These are phyloP conservation scores for Iphiclides podalirius DNA, from an alignment of 2,888 invertebrate species.

Conservation along the genomic window DNA sequence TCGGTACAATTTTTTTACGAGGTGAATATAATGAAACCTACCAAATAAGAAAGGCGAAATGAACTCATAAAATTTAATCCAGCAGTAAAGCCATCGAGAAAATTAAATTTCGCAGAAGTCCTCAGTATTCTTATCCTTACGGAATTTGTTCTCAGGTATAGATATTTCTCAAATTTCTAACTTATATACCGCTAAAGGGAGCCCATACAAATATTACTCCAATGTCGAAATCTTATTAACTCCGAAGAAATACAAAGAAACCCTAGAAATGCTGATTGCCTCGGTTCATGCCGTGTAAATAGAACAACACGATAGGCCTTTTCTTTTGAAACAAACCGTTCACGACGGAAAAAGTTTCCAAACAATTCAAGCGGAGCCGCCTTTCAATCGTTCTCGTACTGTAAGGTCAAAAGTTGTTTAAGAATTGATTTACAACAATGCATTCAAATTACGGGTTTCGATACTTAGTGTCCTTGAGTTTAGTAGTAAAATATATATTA, in stretches of 20 bases:
- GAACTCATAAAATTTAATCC: conserved; percentile 11
- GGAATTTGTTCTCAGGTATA: conserved; percentile 6
- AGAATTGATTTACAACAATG: no score
- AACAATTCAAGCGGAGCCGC: not conserved
- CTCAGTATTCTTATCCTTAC: conserved; percentile 2
- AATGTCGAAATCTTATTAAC: conserved; percentile 45
- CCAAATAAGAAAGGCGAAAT: not conserved
- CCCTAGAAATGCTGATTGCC: conserved; percentile 33
- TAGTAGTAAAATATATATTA: no score
- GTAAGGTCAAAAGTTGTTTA: not conserved
- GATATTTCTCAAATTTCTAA: conserved; percentile 19
- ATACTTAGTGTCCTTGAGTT: no score
- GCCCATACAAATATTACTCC: conserved; percentile 22
- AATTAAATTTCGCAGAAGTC: conserved; percentile 28
- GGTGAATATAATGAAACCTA: not conserved
- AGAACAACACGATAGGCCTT: conserved; percentile 10
- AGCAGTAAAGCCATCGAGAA: not conserved
- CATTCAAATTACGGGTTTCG: no score
- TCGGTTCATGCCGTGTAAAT: conserved; percentile 15
- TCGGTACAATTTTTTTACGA: no score
- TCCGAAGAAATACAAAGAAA: conserved; percentile 35
- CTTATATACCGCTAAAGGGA: conserved; percentile 11
- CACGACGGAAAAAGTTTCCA: not conserved
- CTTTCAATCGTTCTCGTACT: not conserved
- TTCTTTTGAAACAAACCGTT: not conserved